phyloP scores from a whole-genome alignment of 2,888 invertebrate genomes.

The Aromia moschata region DNA sequence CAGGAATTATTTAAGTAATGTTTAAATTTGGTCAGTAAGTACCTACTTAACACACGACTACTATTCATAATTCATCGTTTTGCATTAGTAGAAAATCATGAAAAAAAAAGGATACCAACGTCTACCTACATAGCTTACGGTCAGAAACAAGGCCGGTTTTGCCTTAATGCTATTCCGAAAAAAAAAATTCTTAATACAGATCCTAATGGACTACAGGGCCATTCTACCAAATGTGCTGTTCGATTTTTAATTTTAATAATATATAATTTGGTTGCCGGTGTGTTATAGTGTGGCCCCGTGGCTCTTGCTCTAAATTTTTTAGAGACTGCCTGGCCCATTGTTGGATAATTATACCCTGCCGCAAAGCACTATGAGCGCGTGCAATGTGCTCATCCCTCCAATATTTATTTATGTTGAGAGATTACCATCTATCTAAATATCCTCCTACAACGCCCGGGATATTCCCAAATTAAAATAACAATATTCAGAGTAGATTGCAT shows the following conservation, averaged over 20 bases:
- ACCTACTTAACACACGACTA: too few species aligned
- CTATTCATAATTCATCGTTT: too few species aligned
- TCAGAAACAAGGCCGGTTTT: too few species aligned
- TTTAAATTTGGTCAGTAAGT: too few species aligned
- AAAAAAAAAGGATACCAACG: too few species aligned
- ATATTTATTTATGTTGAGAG: slow-evolving; percentile 12
- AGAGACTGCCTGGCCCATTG: slow-evolving; percentile 52
- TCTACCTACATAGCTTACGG: too few species aligned
- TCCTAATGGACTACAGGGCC: slow-evolving; percentile 38
- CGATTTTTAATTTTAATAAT: slow-evolving; percentile 57
- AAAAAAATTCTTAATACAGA: too few species aligned
- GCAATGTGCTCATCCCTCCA: slow-evolving; percentile 15
- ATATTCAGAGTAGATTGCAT: too few species aligned
- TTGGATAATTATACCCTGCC: slow-evolving; percentile 57
- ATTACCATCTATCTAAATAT: slow-evolving; percentile 11
- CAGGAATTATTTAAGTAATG: too few species aligned
- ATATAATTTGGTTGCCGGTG: slow-evolving; percentile 59
- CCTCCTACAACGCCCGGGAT: slow-evolving; percentile 3
- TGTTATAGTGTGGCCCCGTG: slow-evolving; percentile 56
- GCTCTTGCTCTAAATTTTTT: slow-evolving; percentile 57
- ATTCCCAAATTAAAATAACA: slow-evolving; percentile 2
- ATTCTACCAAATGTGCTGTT: slow-evolving; percentile 41
- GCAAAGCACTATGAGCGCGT: slow-evolving; percentile 37
- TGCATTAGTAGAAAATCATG: too few species aligned
- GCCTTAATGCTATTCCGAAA: too few species aligned